Conservation (phyloP, 2,888 invertebrate genomes). For the Plebejus argus region DNA sequence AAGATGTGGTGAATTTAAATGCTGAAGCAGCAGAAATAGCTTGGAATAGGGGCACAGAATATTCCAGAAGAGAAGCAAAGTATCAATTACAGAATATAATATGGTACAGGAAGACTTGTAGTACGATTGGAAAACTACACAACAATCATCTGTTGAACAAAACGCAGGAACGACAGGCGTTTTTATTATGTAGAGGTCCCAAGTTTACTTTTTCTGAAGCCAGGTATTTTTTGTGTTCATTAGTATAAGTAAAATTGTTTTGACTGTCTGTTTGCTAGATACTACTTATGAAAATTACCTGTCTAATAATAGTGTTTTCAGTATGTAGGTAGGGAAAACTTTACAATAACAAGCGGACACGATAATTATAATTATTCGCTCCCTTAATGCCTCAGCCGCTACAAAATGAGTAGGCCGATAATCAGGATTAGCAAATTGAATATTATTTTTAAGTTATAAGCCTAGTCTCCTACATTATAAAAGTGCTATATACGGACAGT, state of each 20-base stretch:
- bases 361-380: too few relatives aligned
- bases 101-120: slow-evolving; percentile 62
- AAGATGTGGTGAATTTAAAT: slow-evolving; percentile 56
- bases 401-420: too few relatives aligned
- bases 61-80: slow-evolving; percentile 49
- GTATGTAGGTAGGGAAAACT: too few relatives aligned
- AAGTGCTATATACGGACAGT: too few relatives aligned
- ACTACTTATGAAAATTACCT: too few relatives aligned
- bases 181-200: slow-evolving; percentile 83
- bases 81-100: slow-evolving; percentile 54
- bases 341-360: too few relatives aligned
- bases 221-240: slow-evolving; percentile 59
- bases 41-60: slow-evolving; percentile 61
- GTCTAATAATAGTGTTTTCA: too few relatives aligned
- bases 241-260: not conserved
- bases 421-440: too few relatives aligned
- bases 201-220: slow-evolving; percentile 77
- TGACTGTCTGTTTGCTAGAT: too few relatives aligned
- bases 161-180: slow-evolving; percentile 75
- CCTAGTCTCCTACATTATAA: too few relatives aligned
- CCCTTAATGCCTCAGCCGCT: too few relatives aligned
- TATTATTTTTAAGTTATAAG: too few relatives aligned
- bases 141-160: slow-evolving; percentile 52
- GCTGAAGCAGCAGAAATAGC: slow-evolving; percentile 60
- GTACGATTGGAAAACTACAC: slow-evolving; percentile 50